A percentile compares a stretch with the other conserved stretches of the same genome.
These are phyloP conservation scores for Takifugu rubripes DNA, from an alignment of 2,797 vertebrate species.

Conservation along the genomic window DNA sequence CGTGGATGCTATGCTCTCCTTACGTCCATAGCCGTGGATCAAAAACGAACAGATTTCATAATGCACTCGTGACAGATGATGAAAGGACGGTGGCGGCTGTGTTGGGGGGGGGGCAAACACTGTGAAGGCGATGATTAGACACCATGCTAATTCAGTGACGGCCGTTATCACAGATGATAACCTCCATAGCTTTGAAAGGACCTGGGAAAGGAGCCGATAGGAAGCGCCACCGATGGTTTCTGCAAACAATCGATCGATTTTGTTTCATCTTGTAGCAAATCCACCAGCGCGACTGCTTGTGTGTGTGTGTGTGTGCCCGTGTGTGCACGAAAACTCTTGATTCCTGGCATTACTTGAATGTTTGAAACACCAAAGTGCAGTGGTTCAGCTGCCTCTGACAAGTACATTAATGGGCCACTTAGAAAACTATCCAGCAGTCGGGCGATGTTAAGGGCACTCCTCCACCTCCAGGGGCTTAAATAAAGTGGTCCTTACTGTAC, in stretches of 20 bases:
- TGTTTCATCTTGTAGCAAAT: slow-evolving; percentile 34
- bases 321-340: slow-evolving; percentile 60
- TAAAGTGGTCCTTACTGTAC: slow-evolving; percentile 68
- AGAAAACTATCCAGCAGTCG: slow-evolving; percentile 50
- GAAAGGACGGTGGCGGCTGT: neutral
- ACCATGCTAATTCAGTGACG: slow-evolving; percentile 11
- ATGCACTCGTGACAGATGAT: slow-evolving; percentile 9
- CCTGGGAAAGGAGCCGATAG: too few species aligned
- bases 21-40: slow-evolving; percentile 15
- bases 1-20: slow-evolving; percentile 31
- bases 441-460: slow-evolving; percentile 48
- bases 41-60: slow-evolving; percentile 21
- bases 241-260: slow-evolving; percentile 19
- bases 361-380: slow-evolving; percentile 61
- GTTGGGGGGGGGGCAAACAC: slow-evolving; percentile 5
- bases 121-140: slow-evolving; percentile 28
- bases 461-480: slow-evolving; percentile 35
- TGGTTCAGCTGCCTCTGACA: slow-evolving; percentile 48
- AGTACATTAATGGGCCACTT: slow-evolving; percentile 47
- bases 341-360: slow-evolving; percentile 97
- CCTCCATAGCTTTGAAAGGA: too few species aligned
- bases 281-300: slow-evolving; percentile 15
- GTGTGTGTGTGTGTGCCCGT: slow-evolving; percentile 7
- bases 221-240: neutral
- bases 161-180: slow-evolving; percentile 5